phyloP scores from a whole-genome alignment of 2,113 vertebrate species.

The Vidua macroura region DNA sequence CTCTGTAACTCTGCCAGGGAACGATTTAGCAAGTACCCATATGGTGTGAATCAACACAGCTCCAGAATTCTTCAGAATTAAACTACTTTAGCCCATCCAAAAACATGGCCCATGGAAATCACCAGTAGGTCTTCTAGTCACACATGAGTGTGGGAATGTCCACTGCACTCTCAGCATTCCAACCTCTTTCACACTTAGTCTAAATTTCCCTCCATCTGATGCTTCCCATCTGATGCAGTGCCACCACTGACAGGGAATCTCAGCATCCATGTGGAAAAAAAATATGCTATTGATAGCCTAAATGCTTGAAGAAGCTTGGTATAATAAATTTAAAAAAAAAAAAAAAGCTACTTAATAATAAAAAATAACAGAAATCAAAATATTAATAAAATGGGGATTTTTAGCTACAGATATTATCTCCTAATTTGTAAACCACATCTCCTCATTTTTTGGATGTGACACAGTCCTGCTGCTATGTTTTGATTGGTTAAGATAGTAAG shows the following conservation, averaged over 20 bases:
- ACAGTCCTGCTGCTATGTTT: background rate
- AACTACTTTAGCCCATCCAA: background rate
- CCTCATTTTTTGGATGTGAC: background rate
- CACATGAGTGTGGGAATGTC: background rate
- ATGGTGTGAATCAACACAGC: background rate
- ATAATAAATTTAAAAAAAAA: background rate
- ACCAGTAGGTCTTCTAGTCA: background rate
- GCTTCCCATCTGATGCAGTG: background rate
- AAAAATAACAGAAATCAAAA: background rate
- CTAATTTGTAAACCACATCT: background rate
- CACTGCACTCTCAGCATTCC: background rate
- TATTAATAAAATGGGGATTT: background rate
- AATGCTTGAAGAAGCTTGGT: background rate
- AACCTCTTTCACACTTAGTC: background rate
- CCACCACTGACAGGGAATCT: background rate
- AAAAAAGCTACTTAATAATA: background rate
- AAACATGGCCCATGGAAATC: background rate
- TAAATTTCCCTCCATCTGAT: background rate
- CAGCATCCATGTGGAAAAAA: background rate
- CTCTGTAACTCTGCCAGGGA: background rate
- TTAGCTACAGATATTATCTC: background rate
- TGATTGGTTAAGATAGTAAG: background rate
- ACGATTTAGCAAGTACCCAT: constrained; percentile 1
- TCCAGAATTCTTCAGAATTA: background rate
- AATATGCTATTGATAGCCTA: background rate